Base-by-base conservation (phyloP, 2,113 vertebrate genomes). In the Salvelinus fontinalis region DNA sequence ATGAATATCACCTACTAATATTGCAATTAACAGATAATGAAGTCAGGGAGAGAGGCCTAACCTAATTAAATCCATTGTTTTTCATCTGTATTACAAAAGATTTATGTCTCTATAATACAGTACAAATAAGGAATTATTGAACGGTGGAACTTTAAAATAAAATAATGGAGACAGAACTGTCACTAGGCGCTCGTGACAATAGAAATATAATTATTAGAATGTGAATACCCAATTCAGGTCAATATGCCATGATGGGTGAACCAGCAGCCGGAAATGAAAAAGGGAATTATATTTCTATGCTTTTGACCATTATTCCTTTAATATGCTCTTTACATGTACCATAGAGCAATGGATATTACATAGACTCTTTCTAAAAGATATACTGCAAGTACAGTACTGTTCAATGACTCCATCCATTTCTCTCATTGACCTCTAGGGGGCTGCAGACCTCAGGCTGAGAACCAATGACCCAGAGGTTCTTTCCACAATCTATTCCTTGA, bases 11-110 rank as follows among this genome's bases (percentile, higher is more conserved):
- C 59, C 76, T 29, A 39, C 49, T 77, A 24, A 71, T 60, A 71
- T 62, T 65, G 59, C 26, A 60, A 59, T 75, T 67, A 77, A 49
- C 29, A 26, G 16, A 74, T 70, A 73, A 79, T 79, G 70, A 79
- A 9, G 49, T 18, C 27, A 54, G 29, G n/a, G 39, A 8, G 49
- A 22, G 29, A 59, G 9, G 39, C 39, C 39, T 39, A 39, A 51
- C 44, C 71, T 73, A 14, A 31, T 62, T 62, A 39, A 51, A 9
- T 73, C 51, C 57, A 34, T 60, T 73, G 54, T 62, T 59, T 34
- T 31, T 73, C 27, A 57, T 27, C 26, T 73, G n/a, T 26, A 73
- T 34, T 60, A 72, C 12, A 3, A 60, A 70, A 72, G 13, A 73
- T 60, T 7, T 60, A 62, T 60, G 3, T 24, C 11, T 73, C 18